phyloP scores from a whole-genome alignment of 1,140 invertebrate species.

The Eurosta solidaginis region DNA sequence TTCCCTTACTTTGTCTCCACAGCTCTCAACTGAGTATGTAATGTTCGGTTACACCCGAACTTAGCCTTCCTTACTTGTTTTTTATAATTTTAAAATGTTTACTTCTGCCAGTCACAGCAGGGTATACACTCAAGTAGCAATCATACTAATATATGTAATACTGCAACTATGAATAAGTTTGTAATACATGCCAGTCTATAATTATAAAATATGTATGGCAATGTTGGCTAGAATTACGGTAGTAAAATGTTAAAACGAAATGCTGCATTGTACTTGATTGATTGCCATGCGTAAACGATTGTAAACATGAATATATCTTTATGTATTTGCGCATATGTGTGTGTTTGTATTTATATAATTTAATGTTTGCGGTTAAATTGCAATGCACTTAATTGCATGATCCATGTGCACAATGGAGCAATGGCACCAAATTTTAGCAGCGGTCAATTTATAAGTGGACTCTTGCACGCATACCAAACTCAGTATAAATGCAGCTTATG shows the following conservation, averaged over 20 bases:
- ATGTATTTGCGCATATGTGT: not conserved
- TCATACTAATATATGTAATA: too few species aligned
- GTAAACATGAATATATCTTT: not conserved
- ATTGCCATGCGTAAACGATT: constrained; percentile 7
- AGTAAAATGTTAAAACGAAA: constrained; percentile 18
- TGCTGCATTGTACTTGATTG: constrained; percentile 6
- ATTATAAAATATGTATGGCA: not conserved
- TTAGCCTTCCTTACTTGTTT: too few species aligned
- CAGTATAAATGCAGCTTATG: not conserved
- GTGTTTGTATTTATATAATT: not conserved
- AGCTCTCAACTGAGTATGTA: too few species aligned
- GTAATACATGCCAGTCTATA: too few species aligned
- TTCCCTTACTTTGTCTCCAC: too few species aligned
- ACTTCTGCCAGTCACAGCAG: too few species aligned
- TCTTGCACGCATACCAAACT: not conserved
- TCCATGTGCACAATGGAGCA: not conserved
- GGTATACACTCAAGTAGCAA: too few species aligned
- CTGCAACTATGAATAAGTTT: too few species aligned
- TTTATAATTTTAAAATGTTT: too few species aligned
- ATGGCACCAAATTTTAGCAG: not conserved
- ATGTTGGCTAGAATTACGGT: constrained; percentile 2
- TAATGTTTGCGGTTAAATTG: not conserved
- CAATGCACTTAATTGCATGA: not conserved
- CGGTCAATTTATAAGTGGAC: not conserved
- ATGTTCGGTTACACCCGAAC: too few species aligned